Evolutionary conservation across 2,113 vertebrate genomes (phyloP).

Genomic region (Nicator chloris): DNA sequence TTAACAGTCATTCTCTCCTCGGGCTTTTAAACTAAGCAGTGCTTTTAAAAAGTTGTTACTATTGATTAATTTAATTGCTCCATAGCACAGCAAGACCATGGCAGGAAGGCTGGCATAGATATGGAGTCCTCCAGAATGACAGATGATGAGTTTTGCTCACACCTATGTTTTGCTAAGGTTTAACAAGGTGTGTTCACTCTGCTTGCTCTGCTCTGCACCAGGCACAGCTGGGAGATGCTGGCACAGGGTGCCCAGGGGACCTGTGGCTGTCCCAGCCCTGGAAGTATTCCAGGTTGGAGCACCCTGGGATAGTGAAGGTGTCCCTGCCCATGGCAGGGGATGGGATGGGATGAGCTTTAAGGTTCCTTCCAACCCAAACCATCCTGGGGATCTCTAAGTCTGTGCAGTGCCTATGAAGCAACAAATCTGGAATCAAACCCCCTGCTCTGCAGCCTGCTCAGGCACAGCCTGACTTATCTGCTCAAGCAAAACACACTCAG

Average conservation of each 20-base stretch:
- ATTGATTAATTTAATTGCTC: background rate
- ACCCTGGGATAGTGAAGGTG: background rate
- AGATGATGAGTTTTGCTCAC: background rate
- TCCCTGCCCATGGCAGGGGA: background rate
- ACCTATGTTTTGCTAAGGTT: background rate
- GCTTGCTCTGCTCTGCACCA: background rate
- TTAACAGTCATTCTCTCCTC: slow-evolving; percentile 49
- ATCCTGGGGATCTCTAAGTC: background rate
- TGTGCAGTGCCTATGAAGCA: background rate
- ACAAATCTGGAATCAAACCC: background rate
- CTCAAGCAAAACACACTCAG: background rate
- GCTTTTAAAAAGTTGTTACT: background rate
- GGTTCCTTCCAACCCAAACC: background rate
- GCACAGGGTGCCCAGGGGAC: background rate
- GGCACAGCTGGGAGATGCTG: background rate
- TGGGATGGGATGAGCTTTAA: background rate
- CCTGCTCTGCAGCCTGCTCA: background rate
- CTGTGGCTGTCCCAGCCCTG: background rate
- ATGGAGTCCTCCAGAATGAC: background rate
- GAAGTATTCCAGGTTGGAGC: background rate
- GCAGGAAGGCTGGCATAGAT: background rate
- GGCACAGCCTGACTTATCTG: background rate
- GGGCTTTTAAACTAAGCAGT: slow-evolving; percentile 60
- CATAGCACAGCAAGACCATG: background rate
- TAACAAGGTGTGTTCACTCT: background rate